Evolutionary conservation across 2,113 vertebrate genomes (phyloP).

Genomic region (Thunnus thynnus): DNA sequence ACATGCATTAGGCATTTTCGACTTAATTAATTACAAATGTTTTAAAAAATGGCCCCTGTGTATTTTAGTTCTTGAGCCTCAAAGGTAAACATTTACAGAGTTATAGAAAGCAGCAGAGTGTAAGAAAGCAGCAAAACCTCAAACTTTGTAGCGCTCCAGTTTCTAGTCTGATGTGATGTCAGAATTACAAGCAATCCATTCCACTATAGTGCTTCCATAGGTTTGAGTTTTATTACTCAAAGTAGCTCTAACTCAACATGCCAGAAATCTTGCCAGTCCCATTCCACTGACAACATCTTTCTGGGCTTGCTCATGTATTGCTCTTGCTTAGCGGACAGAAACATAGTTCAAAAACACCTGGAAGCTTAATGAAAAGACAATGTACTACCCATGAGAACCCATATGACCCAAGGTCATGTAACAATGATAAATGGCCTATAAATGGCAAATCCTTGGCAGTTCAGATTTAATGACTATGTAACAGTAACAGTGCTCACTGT

Average conservation of each 20-base stretch:
- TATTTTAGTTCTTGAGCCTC: conserved; percentile 8
- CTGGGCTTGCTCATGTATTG: no score
- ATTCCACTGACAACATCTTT: background rate
- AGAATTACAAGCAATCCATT: no score
- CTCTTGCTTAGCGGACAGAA: background rate
- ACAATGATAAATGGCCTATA: no score
- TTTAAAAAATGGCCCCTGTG: conserved; percentile 6
- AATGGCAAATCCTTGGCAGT: no score
- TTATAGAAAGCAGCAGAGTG: conserved; percentile 7
- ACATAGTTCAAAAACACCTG: background rate
- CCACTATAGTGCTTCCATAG: no score
- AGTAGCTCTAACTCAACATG: background rate
- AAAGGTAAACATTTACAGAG: conserved; percentile 18
- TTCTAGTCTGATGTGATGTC: no score
- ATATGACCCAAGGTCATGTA: no score
- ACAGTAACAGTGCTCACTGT: no score
- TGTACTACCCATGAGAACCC: no score
- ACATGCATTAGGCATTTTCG: background rate
- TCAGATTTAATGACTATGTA: no score
- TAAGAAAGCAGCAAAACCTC: background rate
- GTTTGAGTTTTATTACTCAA: no score
- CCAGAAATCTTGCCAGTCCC: background rate
- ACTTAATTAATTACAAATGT: conserved; percentile 29
- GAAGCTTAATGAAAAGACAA: no score
- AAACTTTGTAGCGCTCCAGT: background rate